Conservation (phyloP, 2,797 vertebrate genomes). For the Emys orbicularis region DNA sequence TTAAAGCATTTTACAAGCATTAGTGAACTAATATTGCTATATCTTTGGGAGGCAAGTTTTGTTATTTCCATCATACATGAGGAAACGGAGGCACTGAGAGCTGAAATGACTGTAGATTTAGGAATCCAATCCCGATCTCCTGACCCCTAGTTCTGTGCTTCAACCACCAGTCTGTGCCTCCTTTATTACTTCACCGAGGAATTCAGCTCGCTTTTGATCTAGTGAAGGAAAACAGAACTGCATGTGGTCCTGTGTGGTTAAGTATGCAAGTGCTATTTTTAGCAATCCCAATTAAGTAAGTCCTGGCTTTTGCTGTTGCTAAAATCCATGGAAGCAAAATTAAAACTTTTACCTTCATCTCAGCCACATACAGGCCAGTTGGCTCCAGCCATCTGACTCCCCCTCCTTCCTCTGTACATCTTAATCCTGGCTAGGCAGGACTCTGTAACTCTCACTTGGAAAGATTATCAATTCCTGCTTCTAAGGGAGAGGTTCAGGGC, state of each 20-base stretch:
- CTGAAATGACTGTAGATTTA: constrained; percentile 35
- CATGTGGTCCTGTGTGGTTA: constrained; percentile 76
- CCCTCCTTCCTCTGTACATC: background rate
- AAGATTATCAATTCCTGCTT: constrained; percentile 57
- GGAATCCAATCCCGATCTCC: constrained; percentile 53
- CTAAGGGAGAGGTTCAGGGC: constrained; percentile 21
- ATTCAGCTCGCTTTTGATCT: constrained; percentile 78
- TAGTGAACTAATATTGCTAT: background rate
- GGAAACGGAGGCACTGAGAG: background rate
- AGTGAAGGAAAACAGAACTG: constrained; percentile 76
- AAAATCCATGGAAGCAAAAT: constrained; percentile 72
- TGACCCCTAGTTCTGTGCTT: constrained; percentile 64
- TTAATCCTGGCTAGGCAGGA: constrained; percentile 23
- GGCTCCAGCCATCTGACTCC: background rate
- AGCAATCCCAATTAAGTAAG: constrained; percentile 73
- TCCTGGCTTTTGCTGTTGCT: constrained; percentile 64
- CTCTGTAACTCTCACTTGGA: constrained; percentile 48
- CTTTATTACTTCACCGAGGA: constrained; percentile 78
- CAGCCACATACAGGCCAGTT: constrained; percentile 40
- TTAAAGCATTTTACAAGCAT: background rate
- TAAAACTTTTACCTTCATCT: constrained; percentile 63
- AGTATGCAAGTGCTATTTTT: constrained; percentile 79
- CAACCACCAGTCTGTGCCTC: constrained; percentile 62
- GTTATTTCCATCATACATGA: background rate
- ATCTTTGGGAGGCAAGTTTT: fast-evolving